Evolutionary conservation across 2,888 invertebrate genomes (phyloP).

Genomic region (Patella caerulea): DNA sequence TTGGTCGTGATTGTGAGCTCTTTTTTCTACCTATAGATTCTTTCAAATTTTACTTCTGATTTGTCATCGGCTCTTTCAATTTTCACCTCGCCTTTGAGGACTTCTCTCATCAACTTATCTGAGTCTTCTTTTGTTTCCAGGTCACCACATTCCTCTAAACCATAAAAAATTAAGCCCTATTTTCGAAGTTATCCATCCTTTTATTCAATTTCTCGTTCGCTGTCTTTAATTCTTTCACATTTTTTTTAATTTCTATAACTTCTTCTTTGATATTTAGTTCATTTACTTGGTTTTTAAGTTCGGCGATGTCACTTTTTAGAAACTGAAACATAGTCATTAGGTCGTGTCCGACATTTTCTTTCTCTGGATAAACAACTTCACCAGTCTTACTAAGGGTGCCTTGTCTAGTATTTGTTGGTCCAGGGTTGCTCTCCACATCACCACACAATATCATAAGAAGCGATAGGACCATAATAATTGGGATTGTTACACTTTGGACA

Average conservation of each 20-base stretch:
- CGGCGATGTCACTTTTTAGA: neutral
- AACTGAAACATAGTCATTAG: neutral
- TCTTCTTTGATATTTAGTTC: conserved; percentile 6
- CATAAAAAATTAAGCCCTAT: conserved; percentile 1
- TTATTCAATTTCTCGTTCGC: neutral
- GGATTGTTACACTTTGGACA: neutral
- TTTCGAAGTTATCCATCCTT: conserved; percentile 6
- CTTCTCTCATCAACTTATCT: neutral
- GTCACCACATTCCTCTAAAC: neutral
- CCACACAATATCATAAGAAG: neutral
- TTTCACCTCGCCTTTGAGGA: neutral
- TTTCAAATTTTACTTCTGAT: conserved; percentile 4
- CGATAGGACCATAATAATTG: neutral
- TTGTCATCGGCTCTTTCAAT: neutral
- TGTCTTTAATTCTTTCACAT: neutral
- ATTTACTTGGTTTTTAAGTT: conserved; percentile 2
- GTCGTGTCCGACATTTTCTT: neutral
- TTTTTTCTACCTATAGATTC: neutral
- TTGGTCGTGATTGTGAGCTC: neutral
- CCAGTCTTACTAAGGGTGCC: neutral
- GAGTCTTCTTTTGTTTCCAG: neutral
- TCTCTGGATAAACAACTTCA: conserved; percentile 3
- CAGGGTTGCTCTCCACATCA: neutral
- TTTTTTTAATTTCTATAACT: neutral
- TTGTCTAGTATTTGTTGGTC: neutral